Base-by-base conservation (phyloP, 2,888 invertebrate species). In the Hermaeophaga mercurialis region DNA sequence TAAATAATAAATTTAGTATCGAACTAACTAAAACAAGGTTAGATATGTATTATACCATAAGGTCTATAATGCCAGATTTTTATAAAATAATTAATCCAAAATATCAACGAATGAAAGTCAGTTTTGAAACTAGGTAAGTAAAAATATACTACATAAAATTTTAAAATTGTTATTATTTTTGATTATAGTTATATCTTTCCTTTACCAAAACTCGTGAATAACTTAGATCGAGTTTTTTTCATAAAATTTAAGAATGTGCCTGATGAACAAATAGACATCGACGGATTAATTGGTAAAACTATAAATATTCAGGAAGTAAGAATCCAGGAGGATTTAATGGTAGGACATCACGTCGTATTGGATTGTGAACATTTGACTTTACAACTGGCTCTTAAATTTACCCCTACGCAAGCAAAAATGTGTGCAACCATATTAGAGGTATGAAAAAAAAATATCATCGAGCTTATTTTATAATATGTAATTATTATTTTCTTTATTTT, bases 371-470 rank as follows among this genome's bases (percentile, higher is more conserved):
- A 43, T 19, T 22, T 58, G 8, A 52, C 49, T 24, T 11, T 58
- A 7, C 50, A 56, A 3, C 59, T 60, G 39, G 36, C 50, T 14
- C 19, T 56, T 6, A 57, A 58, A 43, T 41, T 60, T 12, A 62
- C 39, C 22, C 60, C 58, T 3, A 46, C 53, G 54, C 39, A 31
- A 4, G 8, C 47, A 24, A 62, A 56, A 46, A 60, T 60, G 22
- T 7, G 38, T 14, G 38, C 58, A 3, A 41, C 54, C 1, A 43
- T 60, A 9, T 36, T 60, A 28, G 59, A 62, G 48, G 62, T 62
- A 46, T 19, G 31, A 18, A 19, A 18, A 28, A 5, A 22, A 3
- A 22, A 22, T 22, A 22, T n/a, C n/a, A n/a, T n/a, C n/a, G n/a
- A n/a, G n/a, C n/a, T n/a, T n/a, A n/a, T n/a, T n/a, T n/a, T n/a